Evolutionary conservation across 2,113 vertebrate genomes (phyloP), one percentile per base, ranked within the genome.

Genomic region (Thamnophis sirtalis): DNA sequence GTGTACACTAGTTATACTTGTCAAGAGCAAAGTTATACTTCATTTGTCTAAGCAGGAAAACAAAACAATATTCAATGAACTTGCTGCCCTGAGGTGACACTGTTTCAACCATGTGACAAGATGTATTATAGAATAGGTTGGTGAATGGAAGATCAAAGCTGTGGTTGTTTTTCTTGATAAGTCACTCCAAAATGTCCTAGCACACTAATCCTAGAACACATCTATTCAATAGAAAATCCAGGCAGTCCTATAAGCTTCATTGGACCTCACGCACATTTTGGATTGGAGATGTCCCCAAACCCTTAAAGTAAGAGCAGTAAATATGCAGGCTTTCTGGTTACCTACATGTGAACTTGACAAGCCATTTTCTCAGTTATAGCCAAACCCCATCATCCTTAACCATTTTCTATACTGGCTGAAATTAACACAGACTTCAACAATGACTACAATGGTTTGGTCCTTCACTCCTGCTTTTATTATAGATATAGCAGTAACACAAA

Each of bases 31-130:
- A 89, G 73, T 93, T 94, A 90, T 80, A 56, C 54, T 94, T 92
- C 91, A 92, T 93, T 92, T 58, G 43, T 68, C 43, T 90, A 49
- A 55, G 51, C 55, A 92, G 90, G 58, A 90, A 94, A 85, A n/a
- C 87, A 92, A 94, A 93, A 93, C 87, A 55, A 84, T 86, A 80
- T 93, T 94, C 91, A 85, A 86, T 56, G 85, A 17, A 91, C 58
- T 86, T 90, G 90, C 91, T 95, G 63, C 49, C 89, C 86, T 89
- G 80, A 53, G 63, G 55, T 93, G 87, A 91, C 54, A 93, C 19
- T 86, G 86, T 21, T 24, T 84, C 73, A 24, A 3, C 87, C 68
- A 63, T 90, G 1, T 51, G 21, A 73, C 85, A 68, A 92, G 86
- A 58, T 9, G 1, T 13, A 5, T 24, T 86, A 0, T 53, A 68